Conservation (phyloP, 2,888 invertebrate genomes). For the Isotomurus palustris region DNA sequence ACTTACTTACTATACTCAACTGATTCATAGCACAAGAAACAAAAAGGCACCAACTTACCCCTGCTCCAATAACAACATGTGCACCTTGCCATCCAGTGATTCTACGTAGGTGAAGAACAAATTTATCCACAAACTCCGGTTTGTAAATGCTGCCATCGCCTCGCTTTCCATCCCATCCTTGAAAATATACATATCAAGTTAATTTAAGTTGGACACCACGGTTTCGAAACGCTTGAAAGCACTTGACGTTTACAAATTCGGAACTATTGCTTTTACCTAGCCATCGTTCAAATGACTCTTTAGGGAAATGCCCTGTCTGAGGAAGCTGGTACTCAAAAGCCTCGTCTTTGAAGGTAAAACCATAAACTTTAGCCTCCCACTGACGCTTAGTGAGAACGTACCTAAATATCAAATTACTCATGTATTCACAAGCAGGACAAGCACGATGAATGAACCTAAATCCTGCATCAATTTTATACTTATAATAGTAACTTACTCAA, state of each 20-base stretch:
- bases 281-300: slow-evolving; percentile 74
- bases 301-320: slow-evolving; percentile 59
- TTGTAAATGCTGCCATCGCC: slow-evolving; percentile 84
- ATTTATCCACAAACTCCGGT: slow-evolving; percentile 73
- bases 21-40: too few relatives aligned
- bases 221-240: too few relatives aligned
- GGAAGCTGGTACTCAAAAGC: slow-evolving; percentile 79
- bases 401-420: too few relatives aligned
- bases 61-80: slow-evolving; percentile 97
- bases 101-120: slow-evolving; percentile 68
- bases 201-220: too few relatives aligned
- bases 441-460: not conserved
- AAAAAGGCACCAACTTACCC: slow-evolving; percentile 58
- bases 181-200: not conserved
- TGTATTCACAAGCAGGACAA: not conserved
- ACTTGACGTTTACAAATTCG: too few relatives aligned
- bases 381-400: slow-evolving; percentile 67
- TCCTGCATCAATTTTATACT: not conserved
- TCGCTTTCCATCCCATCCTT: slow-evolving; percentile 49
- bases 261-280: slow-evolving; percentile 54
- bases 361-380: slow-evolving; percentile 80
- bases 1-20: too few relatives aligned
- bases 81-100: slow-evolving; percentile 74
- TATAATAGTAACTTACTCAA: slow-evolving; percentile 60
- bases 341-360: slow-evolving; percentile 78